Evolutionary conservation across 2,113 vertebrate species (phyloP), one percentile per base, ranked within the genome.

Genomic region (Gopherus flavomarginatus): DNA sequence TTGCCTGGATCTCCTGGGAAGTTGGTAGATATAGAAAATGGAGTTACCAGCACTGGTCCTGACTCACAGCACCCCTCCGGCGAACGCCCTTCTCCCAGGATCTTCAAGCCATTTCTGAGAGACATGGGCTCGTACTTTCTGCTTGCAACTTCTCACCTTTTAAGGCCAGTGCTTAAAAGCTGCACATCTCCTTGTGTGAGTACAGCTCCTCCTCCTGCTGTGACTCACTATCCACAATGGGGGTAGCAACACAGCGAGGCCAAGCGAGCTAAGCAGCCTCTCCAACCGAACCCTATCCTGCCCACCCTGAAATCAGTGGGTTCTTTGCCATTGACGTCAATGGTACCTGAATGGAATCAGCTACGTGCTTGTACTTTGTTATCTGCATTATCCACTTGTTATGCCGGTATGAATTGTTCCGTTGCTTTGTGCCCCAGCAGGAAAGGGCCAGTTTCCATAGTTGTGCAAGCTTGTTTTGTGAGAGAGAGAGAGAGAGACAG

Each of bases 401-500:
- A 10, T 85, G 24, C 35, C 72, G 50, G 53, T 87, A 92, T 62
- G 93, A 92, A 81, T 88, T 84, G 81, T 90, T 95, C 83, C 52
- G 24, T 35, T 92, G 65, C 92, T 92, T 27, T 78, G 42, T 85
- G 42, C 50, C 77, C 44, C 27, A 83, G 44, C 83, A 94, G 90
- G 93, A 92, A 96, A n/a, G 78, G 82, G 53, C 62, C 81, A 22
- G 12, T 83, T 91, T 94, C 95, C 72, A n/a, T 6, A 85, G 22
- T 89, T 93, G 82, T 88, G 31, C 72, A 92, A 88, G 4, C 12
- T 88, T 94, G 12, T 97, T 96, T 96, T 97, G 75, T 79, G 89
- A 69, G 85, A 59, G 83, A 50, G 56, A 42, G 56, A 42, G 42
- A 65, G 21, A 72, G 86, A 88, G 91, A 8, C 93, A 11, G 11